A percentile compares a stretch with the other conserved stretches of the same genome.
These are phyloP conservation scores for Wiebesia pumilae DNA, from an alignment of 1,140 invertebrate genomes.

Conservation along the genomic window DNA sequence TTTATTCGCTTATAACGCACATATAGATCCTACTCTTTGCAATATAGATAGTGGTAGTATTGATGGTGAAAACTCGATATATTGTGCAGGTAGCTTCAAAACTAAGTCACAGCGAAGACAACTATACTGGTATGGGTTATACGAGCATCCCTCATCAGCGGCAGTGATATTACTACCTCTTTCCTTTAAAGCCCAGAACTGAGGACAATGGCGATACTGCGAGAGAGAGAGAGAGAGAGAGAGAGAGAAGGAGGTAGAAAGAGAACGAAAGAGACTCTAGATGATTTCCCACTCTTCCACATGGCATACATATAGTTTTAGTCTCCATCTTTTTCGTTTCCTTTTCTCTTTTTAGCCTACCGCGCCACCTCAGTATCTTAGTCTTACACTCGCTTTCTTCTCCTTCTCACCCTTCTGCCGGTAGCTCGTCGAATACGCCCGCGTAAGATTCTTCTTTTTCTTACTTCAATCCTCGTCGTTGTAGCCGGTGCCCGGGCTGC, in stretches of 20 bases:
- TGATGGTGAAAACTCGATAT: neutral
- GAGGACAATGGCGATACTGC: neutral
- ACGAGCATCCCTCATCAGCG: slow-evolving; percentile 73
- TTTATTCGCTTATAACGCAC: slow-evolving; percentile 37
- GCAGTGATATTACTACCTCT: slow-evolving; percentile 72
- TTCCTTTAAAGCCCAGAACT: slow-evolving; percentile 49
- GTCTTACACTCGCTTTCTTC: slow-evolving; percentile 67
- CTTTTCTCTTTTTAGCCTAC: slow-evolving; percentile 36
- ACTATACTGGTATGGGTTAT: slow-evolving; percentile 66
- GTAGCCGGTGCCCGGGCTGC: slow-evolving; percentile 70
- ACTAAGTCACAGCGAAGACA: too few species aligned
- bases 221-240: too few species aligned
- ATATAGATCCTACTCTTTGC: too few species aligned
- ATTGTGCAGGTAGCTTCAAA: neutral
- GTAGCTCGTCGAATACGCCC: slow-evolving; percentile 28
- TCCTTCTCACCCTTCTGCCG: slow-evolving; percentile 67
- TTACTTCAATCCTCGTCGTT: neutral
- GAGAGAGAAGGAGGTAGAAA: too few species aligned
- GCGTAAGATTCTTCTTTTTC: slow-evolving; percentile 31
- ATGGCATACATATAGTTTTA: neutral
- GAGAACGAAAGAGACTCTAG: slow-evolving; percentile 66
- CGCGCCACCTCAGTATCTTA: slow-evolving; percentile 60
- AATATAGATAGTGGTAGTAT: too few species aligned
- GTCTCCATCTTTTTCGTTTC: neutral
- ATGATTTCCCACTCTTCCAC: slow-evolving; percentile 64